Conservation (phyloP, 1,140 invertebrate species). For the Drosophila murphyi region DNA sequence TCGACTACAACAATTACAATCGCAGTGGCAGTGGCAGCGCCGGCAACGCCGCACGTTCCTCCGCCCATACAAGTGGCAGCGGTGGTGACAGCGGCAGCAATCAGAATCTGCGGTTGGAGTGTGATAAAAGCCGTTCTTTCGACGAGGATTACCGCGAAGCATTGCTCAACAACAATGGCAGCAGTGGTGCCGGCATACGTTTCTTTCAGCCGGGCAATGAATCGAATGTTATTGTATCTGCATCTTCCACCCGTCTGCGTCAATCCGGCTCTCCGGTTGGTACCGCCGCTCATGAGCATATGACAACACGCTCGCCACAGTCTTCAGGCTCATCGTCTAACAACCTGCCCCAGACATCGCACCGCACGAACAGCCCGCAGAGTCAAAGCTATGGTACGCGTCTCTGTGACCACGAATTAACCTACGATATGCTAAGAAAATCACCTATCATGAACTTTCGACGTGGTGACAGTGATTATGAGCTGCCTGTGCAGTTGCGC, state of each 20-base stretch:
- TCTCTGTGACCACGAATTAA: conserved; percentile 81
- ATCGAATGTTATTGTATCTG: conserved; percentile 1
- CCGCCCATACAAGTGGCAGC: conserved; percentile 40
- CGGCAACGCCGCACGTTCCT: conserved; percentile 14
- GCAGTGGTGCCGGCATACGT: conserved; percentile 35
- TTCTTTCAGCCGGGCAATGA: conserved; percentile 60
- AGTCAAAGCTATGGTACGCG: conserved; percentile 75
- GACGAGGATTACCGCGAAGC: conserved; percentile 81
- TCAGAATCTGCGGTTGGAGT: conserved; percentile 72
- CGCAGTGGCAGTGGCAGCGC: conserved; percentile 33
- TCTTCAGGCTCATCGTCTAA: conserved; percentile 77
- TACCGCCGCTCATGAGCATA: conserved; percentile 35
- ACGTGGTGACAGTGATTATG: conserved; percentile 71
- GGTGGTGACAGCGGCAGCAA: conserved; percentile 59
- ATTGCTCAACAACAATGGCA: conserved; percentile 58
- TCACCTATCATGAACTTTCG: conserved; percentile 78
- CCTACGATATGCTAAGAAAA: conserved; percentile 77
- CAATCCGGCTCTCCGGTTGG: conserved; percentile 53
- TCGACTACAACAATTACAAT: conserved; percentile 76
- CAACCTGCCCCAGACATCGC: conserved; percentile 57
- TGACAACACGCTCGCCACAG: conserved; percentile 68
- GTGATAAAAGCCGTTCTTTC: conserved; percentile 81
- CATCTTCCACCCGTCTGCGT: conserved; percentile 41
- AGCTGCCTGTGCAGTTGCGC: conserved; percentile 56
- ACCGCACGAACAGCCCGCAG: conserved; percentile 71